phyloP scores from a whole-genome alignment of 2,797 vertebrate species.

The Semaprochilodus insignis region DNA sequence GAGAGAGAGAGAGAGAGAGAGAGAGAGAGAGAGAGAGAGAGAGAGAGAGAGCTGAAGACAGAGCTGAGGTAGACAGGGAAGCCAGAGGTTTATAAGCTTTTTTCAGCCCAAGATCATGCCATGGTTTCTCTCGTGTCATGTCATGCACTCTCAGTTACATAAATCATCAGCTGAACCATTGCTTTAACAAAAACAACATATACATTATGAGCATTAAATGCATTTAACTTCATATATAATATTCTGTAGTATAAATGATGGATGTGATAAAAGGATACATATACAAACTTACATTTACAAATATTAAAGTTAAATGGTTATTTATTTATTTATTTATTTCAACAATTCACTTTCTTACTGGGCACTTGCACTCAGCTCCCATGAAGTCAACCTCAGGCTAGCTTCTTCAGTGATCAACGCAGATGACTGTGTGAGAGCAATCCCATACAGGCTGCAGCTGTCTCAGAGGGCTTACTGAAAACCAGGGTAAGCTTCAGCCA shows the following conservation, averaged over 20 bases:
- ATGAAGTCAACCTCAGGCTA: not conserved
- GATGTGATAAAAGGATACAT: too few relatives aligned
- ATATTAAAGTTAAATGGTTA: too few relatives aligned
- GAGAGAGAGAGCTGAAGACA: conserved; percentile 4
- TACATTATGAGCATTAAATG: too few relatives aligned
- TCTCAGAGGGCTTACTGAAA: conserved; percentile 21
- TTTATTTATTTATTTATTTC: too few relatives aligned
- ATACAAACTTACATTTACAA: too few relatives aligned
- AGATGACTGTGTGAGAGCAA: conserved; percentile 25
- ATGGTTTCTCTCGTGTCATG: not conserved
- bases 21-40: conserved; percentile 33
- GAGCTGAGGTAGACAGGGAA: not conserved
- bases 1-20: conserved; percentile 27
- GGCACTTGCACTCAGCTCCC: not conserved
- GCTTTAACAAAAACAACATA: too few relatives aligned
- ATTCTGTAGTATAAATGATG: too few relatives aligned
- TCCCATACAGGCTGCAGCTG: not conserved
- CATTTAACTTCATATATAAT: too few relatives aligned
- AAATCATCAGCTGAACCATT: too few relatives aligned
- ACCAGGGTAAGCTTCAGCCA: conserved; percentile 19
- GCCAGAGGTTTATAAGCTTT: conserved; percentile 12
- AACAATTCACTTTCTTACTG: not conserved
- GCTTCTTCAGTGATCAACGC: conserved; percentile 31
- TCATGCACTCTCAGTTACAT: too few relatives aligned
- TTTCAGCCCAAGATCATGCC: not conserved